phyloP scores from a whole-genome alignment of 2,797 vertebrate genomes.

The Peromyscus nudipes region DNA sequence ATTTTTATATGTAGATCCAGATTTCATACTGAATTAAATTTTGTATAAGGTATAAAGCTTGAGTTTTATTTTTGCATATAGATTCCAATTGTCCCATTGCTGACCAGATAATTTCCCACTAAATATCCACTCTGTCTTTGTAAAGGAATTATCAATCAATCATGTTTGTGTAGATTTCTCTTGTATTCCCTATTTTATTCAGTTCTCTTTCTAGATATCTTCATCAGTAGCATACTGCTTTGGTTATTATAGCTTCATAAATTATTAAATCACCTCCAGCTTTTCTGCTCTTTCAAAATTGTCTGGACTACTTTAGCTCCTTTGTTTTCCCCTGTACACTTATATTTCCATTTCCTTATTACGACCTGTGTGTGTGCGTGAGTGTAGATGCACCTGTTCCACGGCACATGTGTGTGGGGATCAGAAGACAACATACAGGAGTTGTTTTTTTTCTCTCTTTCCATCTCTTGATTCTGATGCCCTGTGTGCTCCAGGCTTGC shows the following conservation, averaged over 20 bases:
- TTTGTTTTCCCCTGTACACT: neutral
- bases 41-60: neutral
- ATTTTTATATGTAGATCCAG: conserved; percentile 35
- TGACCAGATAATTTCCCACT: neutral
- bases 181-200: neutral
- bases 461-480: neutral
- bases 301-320: neutral
- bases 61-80: neutral
- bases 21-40: conserved; percentile 24
- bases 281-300: conserved; percentile 31
- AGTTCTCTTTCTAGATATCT: neutral
- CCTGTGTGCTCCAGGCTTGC: neutral
- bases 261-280: conserved; percentile 32
- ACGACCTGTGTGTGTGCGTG: too few relatives aligned
- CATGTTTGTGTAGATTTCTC: neutral
- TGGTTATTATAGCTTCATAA: neutral
- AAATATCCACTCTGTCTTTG: neutral
- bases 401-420: neutral
- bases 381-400: neutral
- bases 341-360: neutral
- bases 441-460: neutral
- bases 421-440: neutral
- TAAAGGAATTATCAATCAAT: neutral
- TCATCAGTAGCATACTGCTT: neutral
- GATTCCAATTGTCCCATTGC: neutral